These are phyloP conservation scores for Leuciscus idus DNA, from an alignment of 2,113 vertebrate genomes.

Conservation along the genomic window DNA sequence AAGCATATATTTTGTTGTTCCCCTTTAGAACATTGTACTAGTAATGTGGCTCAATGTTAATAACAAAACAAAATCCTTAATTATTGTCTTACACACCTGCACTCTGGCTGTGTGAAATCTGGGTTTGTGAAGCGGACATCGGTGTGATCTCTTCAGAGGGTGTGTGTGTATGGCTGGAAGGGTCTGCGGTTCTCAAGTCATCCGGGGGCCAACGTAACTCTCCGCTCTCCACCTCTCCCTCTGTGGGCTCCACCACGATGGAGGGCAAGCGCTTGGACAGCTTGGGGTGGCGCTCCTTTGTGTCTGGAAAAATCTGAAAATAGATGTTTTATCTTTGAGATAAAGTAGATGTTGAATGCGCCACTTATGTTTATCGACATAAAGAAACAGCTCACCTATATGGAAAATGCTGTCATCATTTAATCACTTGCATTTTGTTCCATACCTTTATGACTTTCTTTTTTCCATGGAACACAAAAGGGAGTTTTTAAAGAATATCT, in stretches of 20 bases:
- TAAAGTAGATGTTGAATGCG: background rate
- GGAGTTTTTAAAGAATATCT: background rate
- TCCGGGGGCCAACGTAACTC: constrained; percentile 91
- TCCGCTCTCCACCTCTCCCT: constrained; percentile 87
- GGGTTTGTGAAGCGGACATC: constrained; percentile 15
- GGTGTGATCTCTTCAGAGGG: constrained; percentile 11
- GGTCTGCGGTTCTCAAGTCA: constrained; percentile 77
- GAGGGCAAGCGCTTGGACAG: constrained; percentile 87
- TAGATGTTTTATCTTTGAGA: constrained; percentile 1
- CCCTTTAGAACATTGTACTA: background rate
- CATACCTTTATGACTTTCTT: background rate
- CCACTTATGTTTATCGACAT: background rate
- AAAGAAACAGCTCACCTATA: background rate
- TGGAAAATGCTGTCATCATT: background rate
- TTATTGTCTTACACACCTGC: constrained; percentile 26
- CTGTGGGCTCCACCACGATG: constrained; percentile 87
- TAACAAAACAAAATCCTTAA: background rate
- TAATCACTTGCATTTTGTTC: background rate
- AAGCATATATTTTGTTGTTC: background rate
- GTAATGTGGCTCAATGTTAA: background rate
- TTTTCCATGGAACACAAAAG: background rate
- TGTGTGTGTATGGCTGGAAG: constrained; percentile 45
- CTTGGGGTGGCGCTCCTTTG: constrained; percentile 84
- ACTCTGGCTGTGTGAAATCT: constrained; percentile 24
- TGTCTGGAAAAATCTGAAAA: constrained; percentile 81